These are phyloP conservation scores for Chloroceryle amazona DNA, from an alignment of 2,797 vertebrate species.

Conservation along the genomic window DNA sequence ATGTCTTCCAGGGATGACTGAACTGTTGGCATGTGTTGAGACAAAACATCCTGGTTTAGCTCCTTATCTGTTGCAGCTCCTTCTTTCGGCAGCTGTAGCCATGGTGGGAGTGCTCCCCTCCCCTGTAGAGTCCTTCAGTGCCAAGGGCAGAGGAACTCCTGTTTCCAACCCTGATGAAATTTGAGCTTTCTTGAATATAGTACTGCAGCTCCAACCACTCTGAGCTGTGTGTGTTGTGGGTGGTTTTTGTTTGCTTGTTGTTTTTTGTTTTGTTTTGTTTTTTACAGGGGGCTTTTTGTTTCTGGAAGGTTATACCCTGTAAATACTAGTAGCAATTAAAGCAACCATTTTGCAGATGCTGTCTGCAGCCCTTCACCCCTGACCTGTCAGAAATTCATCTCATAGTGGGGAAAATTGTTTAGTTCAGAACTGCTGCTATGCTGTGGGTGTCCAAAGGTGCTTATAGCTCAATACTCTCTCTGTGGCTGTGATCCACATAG, in stretches of 20 bases:
- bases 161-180: neutral
- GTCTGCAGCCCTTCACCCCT: neutral
- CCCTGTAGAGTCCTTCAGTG: neutral
- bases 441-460: neutral
- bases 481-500: neutral
- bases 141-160: neutral
- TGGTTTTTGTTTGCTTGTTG: neutral
- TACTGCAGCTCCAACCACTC: neutral
- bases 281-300: neutral
- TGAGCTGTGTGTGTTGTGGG: too few relatives aligned
- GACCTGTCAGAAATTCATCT: neutral
- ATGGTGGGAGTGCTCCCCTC: rapidly evolving
- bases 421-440: neutral
- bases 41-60: neutral
- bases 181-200: neutral
- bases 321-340: neutral
- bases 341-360: neutral
- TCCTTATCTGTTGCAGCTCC: neutral
- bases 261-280: too few relatives aligned
- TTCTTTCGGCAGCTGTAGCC: rapidly evolving
- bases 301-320: neutral
- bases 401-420: neutral
- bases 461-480: neutral
- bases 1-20: neutral
- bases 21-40: rapidly evolving